Base-by-base conservation (phyloP, 2,113 vertebrate genomes). In the Arizona elegans region DNA sequence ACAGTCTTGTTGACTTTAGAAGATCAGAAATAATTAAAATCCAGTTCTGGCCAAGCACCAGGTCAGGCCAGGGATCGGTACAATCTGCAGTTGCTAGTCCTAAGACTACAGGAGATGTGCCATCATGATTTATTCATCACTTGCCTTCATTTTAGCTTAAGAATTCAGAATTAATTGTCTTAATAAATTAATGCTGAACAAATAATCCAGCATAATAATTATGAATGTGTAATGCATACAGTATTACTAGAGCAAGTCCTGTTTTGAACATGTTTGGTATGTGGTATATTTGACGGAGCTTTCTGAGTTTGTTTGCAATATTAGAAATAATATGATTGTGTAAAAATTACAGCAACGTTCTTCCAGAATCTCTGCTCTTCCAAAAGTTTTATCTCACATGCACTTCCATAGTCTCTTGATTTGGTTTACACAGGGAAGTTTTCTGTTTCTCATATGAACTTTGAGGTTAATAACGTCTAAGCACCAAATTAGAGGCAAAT, bases 51-150 rank as follows among this genome's bases (percentile, higher is more conserved):
- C 88, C 86, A 58, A 86, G 55, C 88, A 93, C 54, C 54, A 93
- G 54, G 70, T 90, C 88, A 86, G 92, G 43, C 24, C 29, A 86
- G 92, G 88, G 70, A 53, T 55, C 52, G 23, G 88, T 89, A 90
- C 33, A 90, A 13, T 0, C 7, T 12, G 29, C 88, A 86, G 85
- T 47, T 93, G 88, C 86, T 90, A 43, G 56, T 58, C 29, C 54
- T 1, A 58, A 86, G 38, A 90, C 12, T 75, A n/a, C 53, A 52
- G 10, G 92, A 29, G 55, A 90, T 24, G 4, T 53, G 88, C 88
- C 87, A 23, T 70, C 52, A 92, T 92, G 87, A 56, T 92, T 92
- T 92, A 92, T 92, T 92, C 88, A 92, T 92, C 87, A 88, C 33
- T 38, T 89, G 62, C 26, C 62, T 92, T 85, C 54, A 85, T 88